Percentiles rank a stretch among this genome's conserved stretches.
phyloP scores from a whole-genome alignment of 1,140 invertebrate species.

The Rhizoglyphus robini region DNA sequence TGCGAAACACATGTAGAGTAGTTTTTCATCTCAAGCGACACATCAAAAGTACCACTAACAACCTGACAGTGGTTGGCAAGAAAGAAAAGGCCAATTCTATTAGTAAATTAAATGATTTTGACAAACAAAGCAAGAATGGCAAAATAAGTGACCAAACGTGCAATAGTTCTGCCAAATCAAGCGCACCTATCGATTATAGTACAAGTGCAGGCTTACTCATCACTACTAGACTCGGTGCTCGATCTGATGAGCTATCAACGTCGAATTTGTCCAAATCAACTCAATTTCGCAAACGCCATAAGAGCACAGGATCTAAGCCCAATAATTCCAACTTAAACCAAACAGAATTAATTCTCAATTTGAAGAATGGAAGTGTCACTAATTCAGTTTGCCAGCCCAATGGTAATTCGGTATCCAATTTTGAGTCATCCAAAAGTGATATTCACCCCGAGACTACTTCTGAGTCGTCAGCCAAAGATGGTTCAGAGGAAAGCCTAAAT shows the following conservation, averaged over 20 bases:
- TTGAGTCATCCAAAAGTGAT: too few relatives aligned
- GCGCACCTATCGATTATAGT: not conserved
- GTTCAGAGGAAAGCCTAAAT: not conserved
- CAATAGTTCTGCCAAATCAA: too few relatives aligned
- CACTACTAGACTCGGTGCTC: too few relatives aligned
- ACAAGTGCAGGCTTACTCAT: not conserved
- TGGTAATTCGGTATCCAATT: too few relatives aligned
- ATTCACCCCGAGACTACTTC: not conserved
- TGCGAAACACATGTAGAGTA: conserved; percentile 77
- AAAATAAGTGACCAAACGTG: not conserved
- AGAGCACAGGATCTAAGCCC: not conserved
- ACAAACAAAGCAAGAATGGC: not conserved
- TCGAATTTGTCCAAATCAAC: not conserved
- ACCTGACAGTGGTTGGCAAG: not conserved
- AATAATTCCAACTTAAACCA: not conserved
- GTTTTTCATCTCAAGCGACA: conserved; percentile 50
- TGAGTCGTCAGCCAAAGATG: not conserved
- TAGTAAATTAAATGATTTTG: not conserved
- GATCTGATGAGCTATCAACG: not conserved
- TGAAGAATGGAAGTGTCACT: too few relatives aligned
- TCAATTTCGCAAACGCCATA: not conserved
- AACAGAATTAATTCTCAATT: not conserved
- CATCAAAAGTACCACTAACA: not conserved
- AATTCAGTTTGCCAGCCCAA: too few relatives aligned
- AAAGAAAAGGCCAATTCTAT: not conserved